Percentiles rank a stretch among this genome's conserved stretches.
Conservation (phyloP, 1,140 invertebrate genomes). For the Drosophila quadrilineata region DNA sequence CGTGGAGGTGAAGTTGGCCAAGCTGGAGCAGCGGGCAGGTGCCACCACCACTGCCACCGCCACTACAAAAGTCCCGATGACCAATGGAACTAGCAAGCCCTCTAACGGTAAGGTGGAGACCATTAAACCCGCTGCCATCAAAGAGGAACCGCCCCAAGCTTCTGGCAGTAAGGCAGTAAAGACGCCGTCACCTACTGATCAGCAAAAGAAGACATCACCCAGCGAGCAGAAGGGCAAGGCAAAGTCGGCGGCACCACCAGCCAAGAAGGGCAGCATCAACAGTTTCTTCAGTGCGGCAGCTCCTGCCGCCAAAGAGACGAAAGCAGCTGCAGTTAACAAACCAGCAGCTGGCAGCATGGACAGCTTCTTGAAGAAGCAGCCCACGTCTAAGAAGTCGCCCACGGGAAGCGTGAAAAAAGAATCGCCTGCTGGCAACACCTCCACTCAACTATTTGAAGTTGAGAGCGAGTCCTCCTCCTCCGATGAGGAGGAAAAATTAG, state of each 20-base stretch:
- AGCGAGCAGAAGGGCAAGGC: slow-evolving; percentile 34
- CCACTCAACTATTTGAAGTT: slow-evolving; percentile 57
- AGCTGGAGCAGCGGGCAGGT: slow-evolving; percentile 26
- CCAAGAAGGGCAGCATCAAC: slow-evolving; percentile 61
- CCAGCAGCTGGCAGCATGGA: slow-evolving; percentile 46
- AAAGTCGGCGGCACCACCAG: slow-evolving; percentile 22
- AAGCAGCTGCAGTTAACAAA: slow-evolving; percentile 47
- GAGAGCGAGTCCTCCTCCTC: slow-evolving; percentile 58
- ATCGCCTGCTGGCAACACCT: slow-evolving; percentile 46
- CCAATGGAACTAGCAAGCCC: slow-evolving; percentile 30
- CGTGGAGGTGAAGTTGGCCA: slow-evolving; percentile 43
- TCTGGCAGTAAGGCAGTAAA: slow-evolving; percentile 17
- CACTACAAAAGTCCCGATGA: background rate
- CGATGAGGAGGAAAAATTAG: slow-evolving; percentile 72
- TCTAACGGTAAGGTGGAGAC: background rate
- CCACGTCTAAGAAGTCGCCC: slow-evolving; percentile 36
- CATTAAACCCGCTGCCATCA: slow-evolving; percentile 7
- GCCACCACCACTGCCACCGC: no score
- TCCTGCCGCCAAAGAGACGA: slow-evolving; percentile 46
- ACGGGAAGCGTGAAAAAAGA: slow-evolving; percentile 31
- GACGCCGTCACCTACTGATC: background rate
- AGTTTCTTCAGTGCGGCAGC: slow-evolving; percentile 59
- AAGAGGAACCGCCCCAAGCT: slow-evolving; percentile 17
- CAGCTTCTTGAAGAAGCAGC: slow-evolving; percentile 68
- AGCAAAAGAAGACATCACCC: slow-evolving; percentile 41